Evolutionary conservation across 2,797 vertebrate species (phyloP), one percentile per base, ranked within the genome.

Genomic region (Tolypeutes matacus): DNA sequence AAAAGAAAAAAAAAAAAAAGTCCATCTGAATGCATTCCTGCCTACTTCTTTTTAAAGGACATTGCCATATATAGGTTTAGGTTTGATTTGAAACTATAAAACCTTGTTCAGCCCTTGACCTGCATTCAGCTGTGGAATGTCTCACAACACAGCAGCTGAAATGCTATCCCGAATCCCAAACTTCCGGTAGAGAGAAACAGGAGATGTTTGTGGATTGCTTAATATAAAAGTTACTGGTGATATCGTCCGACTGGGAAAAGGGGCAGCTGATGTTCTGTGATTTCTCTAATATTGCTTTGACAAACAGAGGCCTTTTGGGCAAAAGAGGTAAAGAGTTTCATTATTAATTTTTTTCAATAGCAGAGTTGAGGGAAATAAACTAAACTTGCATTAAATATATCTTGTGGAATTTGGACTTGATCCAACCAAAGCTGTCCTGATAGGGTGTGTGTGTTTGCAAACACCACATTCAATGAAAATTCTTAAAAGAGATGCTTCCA

Each of bases 91-190:
- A 46, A 83, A 90, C 93, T 56, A 73, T 92, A 73, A 96, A 97
- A 67, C 39, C 65, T 39, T 75, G 39, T n/a, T 64, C 65, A 97
- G 95, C 51, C 29, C 46, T 97, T 98, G 92, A 95, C 93, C 97
- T 95, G 86, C 42, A 62, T 36, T 46, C 31, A 72, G 6, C 72
- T 89, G 34, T 93, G 90, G 91, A 92, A 96, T 92, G 72, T 88
- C 89, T 94, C 91, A 64, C 73, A 72, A 53, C 70, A 46, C 96
- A 84, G 87, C 96, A 83, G 91, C 69, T 72, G 97, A 96, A 97
- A 97, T 10, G 13, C 0, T 36, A 82, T 9, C 95, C 84, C 80
- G 75, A 70, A 60, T 8, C 51, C 75, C 87, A 95, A n/a, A 85
- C 94, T 97, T 91, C 96, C 92, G 88, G 89, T 29, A 65, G 81